Base-by-base conservation (phyloP, 2,888 invertebrate species). In the Agrochola macilenta region DNA sequence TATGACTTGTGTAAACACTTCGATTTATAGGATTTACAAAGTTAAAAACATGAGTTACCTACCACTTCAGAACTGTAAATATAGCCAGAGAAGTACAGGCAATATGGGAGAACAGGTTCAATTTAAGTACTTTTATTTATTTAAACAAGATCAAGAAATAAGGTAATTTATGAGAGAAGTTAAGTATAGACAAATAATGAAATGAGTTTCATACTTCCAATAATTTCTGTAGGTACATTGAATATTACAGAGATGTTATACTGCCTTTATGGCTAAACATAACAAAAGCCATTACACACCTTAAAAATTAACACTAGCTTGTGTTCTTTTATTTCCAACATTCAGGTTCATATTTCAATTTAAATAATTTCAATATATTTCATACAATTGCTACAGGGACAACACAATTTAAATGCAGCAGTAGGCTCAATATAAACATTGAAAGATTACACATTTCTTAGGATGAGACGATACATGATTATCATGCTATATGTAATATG, bases 381-480 rank as follows among this genome's bases (percentile, higher is more conserved):
- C 12, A 63, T 64, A 76, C 17, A 46, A 69, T 46, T 66, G 30
- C 35, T 74, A 70, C 65, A 73, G n/a, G 69, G 58, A 79, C 83
- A 82, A 85, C 69, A 82, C 75, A 79, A 82, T 73, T 72, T 85
- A 84, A 84, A 84, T 84, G 84, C 83, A 85, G 72, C 43, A 77
- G 26, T 71, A 85, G 78, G 65, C 72, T 66, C 65, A 52, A 54
- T 79, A 65, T 71, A 65, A 66, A 73, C 58, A 70, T 66, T 49
- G 49, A 63, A 65, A 72, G 58, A 72, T 65, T 82, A 82, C n/a
- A 82, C 57, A 85, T 63, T 72, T 81, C 68, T 46, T 74, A 74
- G 20, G 26, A 70, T 54, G 46, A 52, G 60, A 65, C 8, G 0
- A 69, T 65, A 80, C 49, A 69, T 61, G 23, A 80, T 54, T 57